Percentiles rank a stretch among this genome's conserved stretches.
phyloP scores from a whole-genome alignment of 2,113 vertebrate species.

The Seriola rivoliana region DNA sequence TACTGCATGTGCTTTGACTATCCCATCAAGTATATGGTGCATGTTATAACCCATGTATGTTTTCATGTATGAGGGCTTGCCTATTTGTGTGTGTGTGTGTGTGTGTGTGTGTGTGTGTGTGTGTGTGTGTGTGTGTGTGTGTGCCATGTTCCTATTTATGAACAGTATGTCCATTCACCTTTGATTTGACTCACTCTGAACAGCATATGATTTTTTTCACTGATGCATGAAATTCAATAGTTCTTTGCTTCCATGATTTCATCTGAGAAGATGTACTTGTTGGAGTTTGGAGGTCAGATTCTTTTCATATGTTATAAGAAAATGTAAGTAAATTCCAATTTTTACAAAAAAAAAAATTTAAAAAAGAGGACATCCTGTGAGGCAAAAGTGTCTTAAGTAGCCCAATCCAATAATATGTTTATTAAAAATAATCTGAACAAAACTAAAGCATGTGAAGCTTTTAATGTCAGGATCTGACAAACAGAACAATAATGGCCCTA shows the following conservation, averaged over 20 bases:
- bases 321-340: not conserved
- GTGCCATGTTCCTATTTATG: constrained; percentile 39
- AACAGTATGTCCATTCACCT: constrained; percentile 39
- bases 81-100: not conserved
- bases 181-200: constrained; percentile 40
- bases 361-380: not conserved
- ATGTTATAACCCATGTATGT: constrained; percentile 5
- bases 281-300: constrained; percentile 20
- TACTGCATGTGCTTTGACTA: constrained; percentile 29
- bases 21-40: constrained; percentile 32
- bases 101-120: no score
- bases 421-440: not conserved
- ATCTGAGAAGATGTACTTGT: constrained; percentile 20
- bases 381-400: not conserved
- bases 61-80: constrained; percentile 6
- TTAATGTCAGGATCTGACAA: not conserved
- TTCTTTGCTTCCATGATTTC: constrained; percentile 37
- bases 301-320: constrained; percentile 6
- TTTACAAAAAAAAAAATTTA: not conserved
- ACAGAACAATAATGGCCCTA: not conserved
- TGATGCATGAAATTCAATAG: constrained; percentile 61
- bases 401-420: not conserved
- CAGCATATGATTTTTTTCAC: constrained; percentile 44
- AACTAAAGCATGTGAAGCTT: not conserved
- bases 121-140: not conserved